Base-by-base conservation (phyloP, 1,140 invertebrate genomes). In the Plectrocnemia conspersa region DNA sequence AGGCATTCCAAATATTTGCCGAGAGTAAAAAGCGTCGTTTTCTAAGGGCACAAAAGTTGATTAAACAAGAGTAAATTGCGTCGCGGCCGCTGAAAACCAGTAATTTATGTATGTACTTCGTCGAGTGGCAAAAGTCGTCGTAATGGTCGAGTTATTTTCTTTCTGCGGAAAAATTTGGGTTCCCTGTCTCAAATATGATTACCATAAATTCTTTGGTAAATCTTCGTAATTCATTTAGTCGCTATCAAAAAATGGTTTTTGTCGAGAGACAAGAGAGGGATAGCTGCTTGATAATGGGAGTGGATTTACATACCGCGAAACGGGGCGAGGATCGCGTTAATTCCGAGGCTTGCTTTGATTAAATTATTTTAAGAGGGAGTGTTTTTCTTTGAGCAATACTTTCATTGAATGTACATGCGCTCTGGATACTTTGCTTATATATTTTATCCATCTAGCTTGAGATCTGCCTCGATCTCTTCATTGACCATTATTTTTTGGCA, bases 181-280 rank as follows among this genome's bases (percentile, higher is more conserved):
- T 52, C 21, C 24, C 23, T 36, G 27, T 41, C 24, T 24, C 27
- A 38, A 40, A 47, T 24, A 25, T 25, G 53, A 55, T 55, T 55
- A 55, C 53, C 53, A 55, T 55, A 55, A 54, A 48, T 47, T 36
- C 33, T 25, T 40, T 27, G 23, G 44, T 38, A 46, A 55, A 40
- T 55, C 32, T 46, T 45, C 40, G 45, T 55, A 55, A 55, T 55
- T 46, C 42, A 47, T 48, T 55, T 55, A 54, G 29, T 48, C 53
- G 25, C 10, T 22, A 38, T 50, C 41, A 55, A 48, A 52, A 55
- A 55, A 47, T 35, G 52, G 48, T 47, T 55, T 36, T 35, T 33
- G 21, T 9, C 15, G 22, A 22, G 35, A 35, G 19, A 27, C 13
- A 19, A 40, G 16, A 15, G 23, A 41, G 23, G 11, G 45, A 29